Evolutionary conservation across 2,113 vertebrate genomes (phyloP), one percentile per base, ranked within the genome.

Genomic region (Sula dactylatra): DNA sequence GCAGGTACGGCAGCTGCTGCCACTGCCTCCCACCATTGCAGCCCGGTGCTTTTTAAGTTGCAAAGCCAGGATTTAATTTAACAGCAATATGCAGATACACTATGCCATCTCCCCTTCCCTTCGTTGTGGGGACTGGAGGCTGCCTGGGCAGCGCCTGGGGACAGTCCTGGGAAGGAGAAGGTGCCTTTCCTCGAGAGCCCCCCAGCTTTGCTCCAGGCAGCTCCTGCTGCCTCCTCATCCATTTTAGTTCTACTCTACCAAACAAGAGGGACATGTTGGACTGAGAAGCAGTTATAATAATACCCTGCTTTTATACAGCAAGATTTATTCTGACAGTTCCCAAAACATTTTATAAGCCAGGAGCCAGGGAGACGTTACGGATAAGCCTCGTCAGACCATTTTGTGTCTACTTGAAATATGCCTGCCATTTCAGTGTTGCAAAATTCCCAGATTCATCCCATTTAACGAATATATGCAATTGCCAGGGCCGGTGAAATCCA

Each of bases 391-490:
- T 71, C 66, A 74, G 59, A 42, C 7, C 65, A 32, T 78, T 89
- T 15, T 54, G 56, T 54, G 61, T 38, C 73, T 47, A 0, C 17
- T 9, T 67, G 61, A 93, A 84, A 66, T 9, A 36, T 7, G 5
- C 16, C 45, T n/a, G 15, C 24, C 67, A 6, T 34, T 22, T 21
- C 8, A 0, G 31, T 0, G 21, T 6, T 24, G 55, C 59, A 42
- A 7, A 78, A 21, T 71, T 81, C 90, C 76, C 19, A 1, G 21
- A 45, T 8, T 9, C 64, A 24, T 31, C 69, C 77, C 2, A 0
- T 20, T 47, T 22, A 49, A 54, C 17, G 59, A 81, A 5, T 55
- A 25, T n/a, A 5, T 0, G 1, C 21, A 18, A 26, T 6, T 9
- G 36, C 32, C 67, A 55, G 54, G 49, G 13, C 14, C 4, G 9